A percentile compares a stretch with the other conserved stretches of the same genome.
These are phyloP conservation scores for Glaucidium brasilianum DNA, from an alignment of 2,113 vertebrate genomes.

Conservation along the genomic window DNA sequence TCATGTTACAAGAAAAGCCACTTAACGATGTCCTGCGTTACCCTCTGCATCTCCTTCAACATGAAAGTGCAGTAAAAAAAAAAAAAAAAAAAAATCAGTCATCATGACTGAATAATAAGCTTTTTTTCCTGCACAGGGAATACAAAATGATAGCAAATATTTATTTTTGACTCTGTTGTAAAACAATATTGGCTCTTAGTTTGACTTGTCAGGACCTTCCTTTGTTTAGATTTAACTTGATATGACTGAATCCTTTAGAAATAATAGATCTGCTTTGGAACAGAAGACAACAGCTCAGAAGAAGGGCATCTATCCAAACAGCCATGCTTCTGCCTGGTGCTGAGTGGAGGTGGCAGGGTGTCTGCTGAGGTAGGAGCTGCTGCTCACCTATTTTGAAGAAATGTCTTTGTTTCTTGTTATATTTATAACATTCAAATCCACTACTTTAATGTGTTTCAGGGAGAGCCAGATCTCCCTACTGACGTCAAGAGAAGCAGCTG, in stretches of 20 bases:
- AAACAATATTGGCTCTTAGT: neutral
- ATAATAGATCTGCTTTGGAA: neutral
- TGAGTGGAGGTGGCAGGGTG: neutral
- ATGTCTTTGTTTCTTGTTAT: neutral
- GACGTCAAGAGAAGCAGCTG: neutral
- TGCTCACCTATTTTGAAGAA: neutral
- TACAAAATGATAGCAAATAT: neutral
- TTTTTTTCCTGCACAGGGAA: neutral
- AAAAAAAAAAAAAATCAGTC: neutral
- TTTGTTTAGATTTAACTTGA: neutral
- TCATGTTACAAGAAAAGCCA: slow-evolving; percentile 39
- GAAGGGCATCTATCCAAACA: neutral
- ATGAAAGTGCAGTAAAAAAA: neutral
- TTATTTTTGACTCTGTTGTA: neutral
- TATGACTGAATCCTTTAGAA: neutral
- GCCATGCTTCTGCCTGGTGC: neutral
- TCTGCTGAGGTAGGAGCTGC: neutral
- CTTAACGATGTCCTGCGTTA: slow-evolving; percentile 3
- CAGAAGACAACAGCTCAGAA: neutral
- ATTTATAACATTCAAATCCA: neutral
- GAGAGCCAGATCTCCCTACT: neutral
- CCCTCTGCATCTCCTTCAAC: neutral
- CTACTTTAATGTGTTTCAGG: neutral
- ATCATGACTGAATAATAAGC: neutral
- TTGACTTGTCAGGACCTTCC: neutral